Base-by-base conservation (phyloP, 2,888 invertebrate species). In the Leucoma salicis region DNA sequence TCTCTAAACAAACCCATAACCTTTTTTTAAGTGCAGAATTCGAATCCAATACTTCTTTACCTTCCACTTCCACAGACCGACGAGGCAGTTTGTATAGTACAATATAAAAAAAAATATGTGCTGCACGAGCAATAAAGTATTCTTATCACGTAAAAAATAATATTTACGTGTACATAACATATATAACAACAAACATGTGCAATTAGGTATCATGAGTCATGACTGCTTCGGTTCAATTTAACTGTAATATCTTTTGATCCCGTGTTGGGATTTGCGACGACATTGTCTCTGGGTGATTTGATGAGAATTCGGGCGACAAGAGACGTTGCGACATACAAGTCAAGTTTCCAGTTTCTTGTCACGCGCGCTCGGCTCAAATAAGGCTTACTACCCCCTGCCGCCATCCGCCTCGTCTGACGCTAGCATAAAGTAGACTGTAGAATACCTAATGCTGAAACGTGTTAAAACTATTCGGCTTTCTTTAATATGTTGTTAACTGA, bases 251-350 rank as follows among this genome's bases (percentile, higher is more conserved):
- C 79, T 77, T 78, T 79, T 83, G 85, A 87, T 85, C 81, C 80
- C 82, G 73, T 70, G 74, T 69, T 74, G 83, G 85, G 87, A 85
- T 86, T 83, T 85, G 81, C 81, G 71, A 72, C 79, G 71, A 82
- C 85, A 84, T 80, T 86, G 84, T 83, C 80, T 81, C 75, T 77
- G 74, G 75, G 81, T 84, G 82, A 82, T 86, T 85, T 86, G 88
- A 87, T 85, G 87, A 84, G 86, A 86, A 84, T 82, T 82, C 78
- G 74, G 78, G 74, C 68, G 76, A 68, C 74, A 76, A 80, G 78
- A 80, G 78, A 70, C 75, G 75, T 70, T 75, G 70, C 78, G 77
- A 77, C 77, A 81, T 74, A 84, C 81, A 78, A 79, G 80, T 65
- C 67, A 65, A 71, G 80, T 74, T 86, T 84, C 79, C 77, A 82